A percentile compares a stretch with the other conserved stretches of the same genome.
Evolutionary conservation across 2,797 vertebrate species (phyloP).

Genomic region (Sandelia bainsii): DNA sequence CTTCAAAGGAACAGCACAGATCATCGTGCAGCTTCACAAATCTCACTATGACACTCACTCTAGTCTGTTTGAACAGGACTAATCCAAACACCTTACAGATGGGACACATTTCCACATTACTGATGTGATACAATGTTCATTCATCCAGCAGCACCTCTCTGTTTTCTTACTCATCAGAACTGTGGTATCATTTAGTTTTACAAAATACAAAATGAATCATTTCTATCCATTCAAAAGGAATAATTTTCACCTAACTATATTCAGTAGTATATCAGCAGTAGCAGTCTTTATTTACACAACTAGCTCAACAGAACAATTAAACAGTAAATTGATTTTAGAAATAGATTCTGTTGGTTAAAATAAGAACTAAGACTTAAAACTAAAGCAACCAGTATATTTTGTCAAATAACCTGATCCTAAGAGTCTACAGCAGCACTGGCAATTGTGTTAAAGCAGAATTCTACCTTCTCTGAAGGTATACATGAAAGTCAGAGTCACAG

Average conservation of each 20-base stretch:
- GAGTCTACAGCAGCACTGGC: too few relatives aligned
- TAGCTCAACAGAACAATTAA: not conserved
- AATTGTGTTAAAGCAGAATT: too few relatives aligned
- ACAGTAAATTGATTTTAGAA: not conserved
- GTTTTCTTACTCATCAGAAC: slow-evolving; percentile 23
- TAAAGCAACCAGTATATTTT: too few relatives aligned
- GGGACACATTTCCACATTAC: slow-evolving; percentile 33
- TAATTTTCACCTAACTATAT: not conserved
- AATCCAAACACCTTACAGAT: slow-evolving; percentile 37
- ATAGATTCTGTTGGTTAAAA: not conserved
- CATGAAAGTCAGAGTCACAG: too few relatives aligned
- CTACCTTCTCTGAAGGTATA: too few relatives aligned
- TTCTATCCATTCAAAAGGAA: not conserved
- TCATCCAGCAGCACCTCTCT: slow-evolving; percentile 34
- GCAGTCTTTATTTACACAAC: not conserved
- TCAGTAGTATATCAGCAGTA: not conserved
- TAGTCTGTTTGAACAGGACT: slow-evolving; percentile 27
- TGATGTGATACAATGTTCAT: slow-evolving; percentile 41
- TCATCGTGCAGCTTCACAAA: slow-evolving; percentile 1
- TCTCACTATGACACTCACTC: slow-evolving; percentile 18
- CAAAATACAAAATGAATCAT: slow-evolving; percentile 6
- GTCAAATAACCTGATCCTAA: too few relatives aligned
- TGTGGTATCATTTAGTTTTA: slow-evolving; percentile 28
- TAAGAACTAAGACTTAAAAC: too few relatives aligned
- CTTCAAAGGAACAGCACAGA: slow-evolving; percentile 16